Base-by-base conservation (phyloP, 2,888 invertebrate genomes). In the Epinotia demarniana region DNA sequence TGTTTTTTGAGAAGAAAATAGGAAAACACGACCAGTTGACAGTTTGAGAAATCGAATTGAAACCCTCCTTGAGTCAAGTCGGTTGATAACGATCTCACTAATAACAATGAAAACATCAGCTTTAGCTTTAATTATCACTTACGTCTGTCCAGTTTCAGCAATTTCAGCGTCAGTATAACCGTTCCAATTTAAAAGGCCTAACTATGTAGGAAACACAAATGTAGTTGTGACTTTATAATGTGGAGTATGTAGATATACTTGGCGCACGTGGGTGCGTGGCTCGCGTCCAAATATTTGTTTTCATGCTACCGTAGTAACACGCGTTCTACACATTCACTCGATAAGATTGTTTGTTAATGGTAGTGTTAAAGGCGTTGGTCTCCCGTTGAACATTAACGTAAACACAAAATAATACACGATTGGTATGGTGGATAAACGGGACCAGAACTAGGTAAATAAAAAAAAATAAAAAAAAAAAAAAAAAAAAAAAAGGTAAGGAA, bases 211-310 rank as follows among this genome's bases (percentile, higher is more conserved):
- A n/a, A 53, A 55, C n/a, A n/a, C 6, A 5, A 53, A n/a, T 11
- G 18, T n/a, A 16, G 18, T 39, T 68, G 11, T 19, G 57, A 1
- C 19, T 1, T 43, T 68, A 57, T 57, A 9, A 6, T 18, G 18
- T 3, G 13, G 18, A 27, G n/a, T 8, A 27, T 33, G 55, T 27
- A 61, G 72, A 69, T 77, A 72, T 69, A 75, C 62, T 33, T 72
- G 71, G 63, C n/a, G 60, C 68, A 78, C 77, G 77, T 71, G 77
- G 77, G 78, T 33, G 23, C 49, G 76, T 77, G 82, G 84, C 84
- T 49, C 72, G 71, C 61, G 75, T 82, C 84, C 84, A 84, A 82
- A 78, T 79, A 75, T 78, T 81, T 81, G 77, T 81, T 80, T 79
- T 79, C 66, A 57, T 72, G 63, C 64, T 23, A 39, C 33, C 66